These are phyloP conservation scores for Dolichopus griseipennis DNA, from an alignment of 2,888 invertebrate genomes.

Conservation along the genomic window DNA sequence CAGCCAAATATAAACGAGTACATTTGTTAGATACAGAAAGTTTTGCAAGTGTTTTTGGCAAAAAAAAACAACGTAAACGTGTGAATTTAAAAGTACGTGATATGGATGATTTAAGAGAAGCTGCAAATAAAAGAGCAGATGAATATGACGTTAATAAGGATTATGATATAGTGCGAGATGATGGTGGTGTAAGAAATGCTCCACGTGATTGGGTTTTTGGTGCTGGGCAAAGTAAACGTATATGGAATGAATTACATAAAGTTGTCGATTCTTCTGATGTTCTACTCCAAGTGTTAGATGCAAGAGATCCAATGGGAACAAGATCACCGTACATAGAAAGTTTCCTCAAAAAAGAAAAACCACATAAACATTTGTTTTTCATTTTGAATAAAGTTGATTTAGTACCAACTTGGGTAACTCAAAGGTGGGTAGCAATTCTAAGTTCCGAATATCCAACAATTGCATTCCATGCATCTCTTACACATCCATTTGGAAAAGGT, in stretches of 20 bases:
- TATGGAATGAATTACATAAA: constrained; percentile 99
- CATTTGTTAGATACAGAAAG: constrained; percentile 94
- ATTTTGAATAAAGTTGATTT: constrained; percentile 94
- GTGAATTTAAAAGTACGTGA: constrained; percentile 71
- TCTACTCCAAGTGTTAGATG: constrained; percentile 89
- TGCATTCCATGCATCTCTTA: constrained; percentile 97
- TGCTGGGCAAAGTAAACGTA: constrained; percentile 91
- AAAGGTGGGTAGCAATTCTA: constrained; percentile 91
- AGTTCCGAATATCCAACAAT: constrained; percentile 94
- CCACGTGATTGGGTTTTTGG: constrained; percentile 90
- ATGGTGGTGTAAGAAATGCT: constrained; percentile 69
- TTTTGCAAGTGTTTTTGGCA: constrained; percentile 90
- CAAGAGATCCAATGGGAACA: constrained; percentile 94
- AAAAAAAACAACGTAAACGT: constrained; percentile 82
- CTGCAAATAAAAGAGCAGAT: constrained; percentile 60
- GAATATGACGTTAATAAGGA: constrained; percentile 78
- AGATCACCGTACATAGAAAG: constrained; percentile 87
- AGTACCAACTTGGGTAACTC: constrained; percentile 96
- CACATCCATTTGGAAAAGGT: constrained; percentile 96
- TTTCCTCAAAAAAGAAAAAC: constrained; percentile 86
- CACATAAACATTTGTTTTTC: constrained; percentile 94
- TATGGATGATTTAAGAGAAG: constrained; percentile 66
- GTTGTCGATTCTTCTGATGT: constrained; percentile 99
- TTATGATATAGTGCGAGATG: constrained; percentile 70
- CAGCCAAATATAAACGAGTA: constrained; percentile 78